Base-by-base conservation (phyloP, 2,113 vertebrate genomes). In the Colossoma macropomum region DNA sequence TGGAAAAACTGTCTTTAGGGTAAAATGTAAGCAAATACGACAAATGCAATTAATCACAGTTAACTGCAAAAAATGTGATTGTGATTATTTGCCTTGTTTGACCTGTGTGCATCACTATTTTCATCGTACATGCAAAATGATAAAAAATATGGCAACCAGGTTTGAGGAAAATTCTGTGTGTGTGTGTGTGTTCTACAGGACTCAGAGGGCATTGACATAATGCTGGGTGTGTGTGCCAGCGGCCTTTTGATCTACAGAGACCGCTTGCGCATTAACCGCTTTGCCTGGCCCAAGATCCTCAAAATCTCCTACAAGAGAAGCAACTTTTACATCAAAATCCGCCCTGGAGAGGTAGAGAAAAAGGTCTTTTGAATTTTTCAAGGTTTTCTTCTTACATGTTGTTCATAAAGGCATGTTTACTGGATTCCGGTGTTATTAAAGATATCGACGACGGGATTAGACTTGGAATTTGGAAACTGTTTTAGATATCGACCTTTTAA, bases 271-370 rank as follows among this genome's bases (percentile, higher is more conserved):
- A 99, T 99, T 93, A 99, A 99, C 88, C 97, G 98, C 8, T 99
- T 99, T 0, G 98, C 98, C 86, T 99, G 98, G 98, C 98, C 98
- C 80, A 99, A 99, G 92, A 99, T 99, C 89, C 97, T 99, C 74
- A 99, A 99, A 93, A 99, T 99, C 86, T 99, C 98, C 32, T 99
- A 99, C 80, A 99, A 99, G 82, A 96, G 98, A 89, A 99, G 98
- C 93, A 99, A 99, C 93, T 99, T 99, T 92, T 99, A 99, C 91
- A 99, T 99, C 92, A 99, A 99, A 93, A 99, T 99, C 88, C 97
- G 98, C 70, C 98, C 98, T 0, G 98, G 98, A 84, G 98, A 99
- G 96, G 98, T 99, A 88, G 85, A 90, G 88, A 94, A 72, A 88
- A 86, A 21, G 75, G 50, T 84, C 75, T 86, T 85, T 84, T 88